These are phyloP conservation scores for Megalopta genalis DNA, from an alignment of 1,140 invertebrate genomes.

Conservation along the genomic window DNA sequence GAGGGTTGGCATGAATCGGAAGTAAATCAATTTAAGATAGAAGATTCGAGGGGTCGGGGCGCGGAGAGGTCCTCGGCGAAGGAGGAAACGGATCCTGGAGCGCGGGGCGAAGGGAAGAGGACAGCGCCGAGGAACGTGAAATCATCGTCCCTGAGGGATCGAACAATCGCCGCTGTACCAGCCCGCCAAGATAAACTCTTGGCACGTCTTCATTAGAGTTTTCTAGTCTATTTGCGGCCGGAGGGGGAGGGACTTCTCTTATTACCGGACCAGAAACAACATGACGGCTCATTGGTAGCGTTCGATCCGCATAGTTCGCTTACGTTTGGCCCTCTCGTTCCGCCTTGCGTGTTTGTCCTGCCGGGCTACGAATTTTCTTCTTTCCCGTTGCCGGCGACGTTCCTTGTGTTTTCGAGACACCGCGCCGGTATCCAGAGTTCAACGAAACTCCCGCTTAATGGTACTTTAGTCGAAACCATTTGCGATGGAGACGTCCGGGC, in stretches of 20 bases:
- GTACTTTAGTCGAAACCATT: conserved; percentile 40
- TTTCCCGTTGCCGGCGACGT: background rate
- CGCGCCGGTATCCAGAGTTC: background rate
- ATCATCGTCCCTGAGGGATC: conserved; percentile 60
- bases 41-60: background rate
- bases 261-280: conserved; percentile 66
- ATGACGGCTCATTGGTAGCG: conserved; percentile 12
- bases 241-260: conserved; percentile 43
- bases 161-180: conserved; percentile 53
- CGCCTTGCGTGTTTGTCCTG: conserved; percentile 28
- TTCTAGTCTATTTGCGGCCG: conserved; percentile 64
- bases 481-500: conserved; percentile 23
- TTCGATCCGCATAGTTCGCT: conserved; percentile 46
- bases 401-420: conserved; percentile 30
- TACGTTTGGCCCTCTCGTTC: background rate
- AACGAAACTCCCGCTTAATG: conserved; percentile 36
- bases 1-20: conserved; percentile 3
- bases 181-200: conserved; percentile 68
- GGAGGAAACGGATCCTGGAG: background rate
- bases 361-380: conserved; percentile 30
- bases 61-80: background rate
- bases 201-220: conserved; percentile 70
- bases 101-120: background rate
- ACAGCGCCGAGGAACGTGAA: conserved; percentile 31
- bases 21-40: conserved; percentile 25